Conservation (phyloP, 1,140 invertebrate genomes). For the Eueides isabella region DNA sequence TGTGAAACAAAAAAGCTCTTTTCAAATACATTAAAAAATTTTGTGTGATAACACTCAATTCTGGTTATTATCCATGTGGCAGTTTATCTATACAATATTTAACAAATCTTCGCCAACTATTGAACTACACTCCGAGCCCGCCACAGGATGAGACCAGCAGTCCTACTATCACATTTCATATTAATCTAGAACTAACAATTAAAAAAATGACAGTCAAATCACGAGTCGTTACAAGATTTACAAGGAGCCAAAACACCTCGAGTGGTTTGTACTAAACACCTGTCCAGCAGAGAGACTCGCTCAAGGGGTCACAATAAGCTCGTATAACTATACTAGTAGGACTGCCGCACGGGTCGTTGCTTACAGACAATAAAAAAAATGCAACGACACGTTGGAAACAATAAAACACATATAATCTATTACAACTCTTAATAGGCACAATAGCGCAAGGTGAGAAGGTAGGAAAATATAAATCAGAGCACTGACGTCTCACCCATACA, state of each 20-base stretch:
- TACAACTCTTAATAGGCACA: constrained; percentile 66
- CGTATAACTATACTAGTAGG: constrained; percentile 55
- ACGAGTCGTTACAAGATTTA: constrained; percentile 47
- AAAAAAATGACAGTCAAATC: constrained; percentile 70
- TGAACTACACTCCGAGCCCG: constrained; percentile 45
- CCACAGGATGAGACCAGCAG: constrained; percentile 57
- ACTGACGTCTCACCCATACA: constrained; percentile 33
- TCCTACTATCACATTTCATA: constrained; percentile 68
- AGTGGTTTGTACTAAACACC: constrained; percentile 43
- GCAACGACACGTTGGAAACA: constrained; percentile 58
- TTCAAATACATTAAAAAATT: constrained; percentile 53
- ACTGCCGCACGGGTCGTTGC: constrained; percentile 63
- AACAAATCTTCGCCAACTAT: constrained; percentile 48
- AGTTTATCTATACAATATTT: constrained; percentile 49
- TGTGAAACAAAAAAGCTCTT: constrained; percentile 57
- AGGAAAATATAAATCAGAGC: constrained; percentile 67
- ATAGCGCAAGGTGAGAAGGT: constrained; percentile 68
- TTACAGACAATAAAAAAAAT: constrained; percentile 54
- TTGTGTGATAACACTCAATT: constrained; percentile 55
- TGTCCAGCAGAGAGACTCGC: constrained; percentile 54
- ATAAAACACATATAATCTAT: constrained; percentile 58
- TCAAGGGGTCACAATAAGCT: constrained; percentile 44
- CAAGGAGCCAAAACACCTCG: constrained; percentile 47
- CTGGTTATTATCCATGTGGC: constrained; percentile 43
- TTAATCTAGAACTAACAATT: constrained; percentile 56